phyloP scores from a whole-genome alignment of 2,113 vertebrate genomes.

The Hydrochoerus hydrochaeris region DNA sequence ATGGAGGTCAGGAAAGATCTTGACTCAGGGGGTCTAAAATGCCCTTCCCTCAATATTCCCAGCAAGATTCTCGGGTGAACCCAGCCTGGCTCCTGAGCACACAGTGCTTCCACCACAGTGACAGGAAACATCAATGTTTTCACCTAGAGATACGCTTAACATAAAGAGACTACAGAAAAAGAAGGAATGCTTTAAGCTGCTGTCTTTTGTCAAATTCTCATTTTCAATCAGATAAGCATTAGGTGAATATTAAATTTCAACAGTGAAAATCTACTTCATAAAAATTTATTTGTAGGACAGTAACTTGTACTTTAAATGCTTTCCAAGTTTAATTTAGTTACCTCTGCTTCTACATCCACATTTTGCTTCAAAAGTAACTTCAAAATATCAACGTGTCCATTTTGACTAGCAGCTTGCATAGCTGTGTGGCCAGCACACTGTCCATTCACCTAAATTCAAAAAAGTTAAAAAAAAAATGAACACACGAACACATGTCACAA shows the following conservation, averaged over 20 bases:
- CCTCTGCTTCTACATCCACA: slow-evolving; percentile 99
- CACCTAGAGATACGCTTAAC: neutral
- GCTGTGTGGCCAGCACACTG: slow-evolving; percentile 99
- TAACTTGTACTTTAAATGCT: slow-evolving; percentile 53
- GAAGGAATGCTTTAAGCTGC: neutral
- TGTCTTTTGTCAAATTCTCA: slow-evolving; percentile 30
- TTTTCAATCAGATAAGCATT: slow-evolving; percentile 21
- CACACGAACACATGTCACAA: slow-evolving; percentile 47
- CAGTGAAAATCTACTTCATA: slow-evolving; percentile 33
- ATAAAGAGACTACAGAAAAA: neutral
- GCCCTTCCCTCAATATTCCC: neutral
- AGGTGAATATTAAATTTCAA: slow-evolving; percentile 43
- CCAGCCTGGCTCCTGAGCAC: neutral
- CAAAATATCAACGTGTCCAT: slow-evolving; percentile 98
- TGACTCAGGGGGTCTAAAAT: neutral
- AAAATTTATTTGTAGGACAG: slow-evolving; percentile 45
- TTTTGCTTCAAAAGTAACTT: slow-evolving; percentile 98
- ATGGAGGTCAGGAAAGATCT: slow-evolving; percentile 10
- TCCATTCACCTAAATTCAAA: slow-evolving; percentile 93
- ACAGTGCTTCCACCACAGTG: neutral
- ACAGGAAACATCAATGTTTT: neutral
- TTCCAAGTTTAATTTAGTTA: slow-evolving; percentile 79
- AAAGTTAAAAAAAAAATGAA: neutral
- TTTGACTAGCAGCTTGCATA: slow-evolving; percentile 99
- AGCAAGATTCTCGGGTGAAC: neutral